phyloP scores from a whole-genome alignment of 1,140 invertebrate genomes.

The Drosophila willistoni region DNA sequence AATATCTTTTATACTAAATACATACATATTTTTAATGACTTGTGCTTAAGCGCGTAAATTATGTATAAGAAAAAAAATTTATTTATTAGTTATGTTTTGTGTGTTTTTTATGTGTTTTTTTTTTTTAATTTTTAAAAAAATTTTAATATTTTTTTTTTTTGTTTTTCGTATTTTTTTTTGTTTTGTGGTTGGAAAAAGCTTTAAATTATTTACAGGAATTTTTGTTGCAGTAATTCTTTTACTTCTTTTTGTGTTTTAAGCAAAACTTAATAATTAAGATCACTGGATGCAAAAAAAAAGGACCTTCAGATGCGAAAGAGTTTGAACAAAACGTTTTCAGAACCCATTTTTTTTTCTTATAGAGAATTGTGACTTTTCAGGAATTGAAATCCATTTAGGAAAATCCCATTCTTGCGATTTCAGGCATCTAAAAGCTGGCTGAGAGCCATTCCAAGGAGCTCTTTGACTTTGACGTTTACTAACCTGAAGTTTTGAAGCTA shows the following conservation, averaged over 20 bases:
- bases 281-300: conserved; percentile 69
- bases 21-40: conserved; percentile 78
- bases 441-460: no score
- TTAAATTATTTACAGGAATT: conserved; percentile 65
- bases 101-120: conserved; percentile 20
- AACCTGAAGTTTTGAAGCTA: no score
- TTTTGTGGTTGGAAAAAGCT: conserved; percentile 28
- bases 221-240: conserved; percentile 36
- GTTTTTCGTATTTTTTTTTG: conserved; percentile 15
- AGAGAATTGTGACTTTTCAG: no score
- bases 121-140: conserved; percentile 25
- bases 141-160: not conserved
- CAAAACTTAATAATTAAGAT: conserved; percentile 74
- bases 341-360: not conserved
- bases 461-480: no score
- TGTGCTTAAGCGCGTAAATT: conserved; percentile 68
- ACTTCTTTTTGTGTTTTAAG: conserved; percentile 49
- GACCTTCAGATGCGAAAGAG: conserved; percentile 20
- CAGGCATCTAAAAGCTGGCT: no score
- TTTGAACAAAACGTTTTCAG: not conserved
- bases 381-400: not conserved
- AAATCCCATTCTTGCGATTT: no score
- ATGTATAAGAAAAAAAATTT: conserved; percentile 53
- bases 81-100: conserved; percentile 13
- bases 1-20: conserved; percentile 64